These are phyloP conservation scores for Cybosia mesomella DNA, from an alignment of 2,888 invertebrate genomes.

Conservation along the genomic window DNA sequence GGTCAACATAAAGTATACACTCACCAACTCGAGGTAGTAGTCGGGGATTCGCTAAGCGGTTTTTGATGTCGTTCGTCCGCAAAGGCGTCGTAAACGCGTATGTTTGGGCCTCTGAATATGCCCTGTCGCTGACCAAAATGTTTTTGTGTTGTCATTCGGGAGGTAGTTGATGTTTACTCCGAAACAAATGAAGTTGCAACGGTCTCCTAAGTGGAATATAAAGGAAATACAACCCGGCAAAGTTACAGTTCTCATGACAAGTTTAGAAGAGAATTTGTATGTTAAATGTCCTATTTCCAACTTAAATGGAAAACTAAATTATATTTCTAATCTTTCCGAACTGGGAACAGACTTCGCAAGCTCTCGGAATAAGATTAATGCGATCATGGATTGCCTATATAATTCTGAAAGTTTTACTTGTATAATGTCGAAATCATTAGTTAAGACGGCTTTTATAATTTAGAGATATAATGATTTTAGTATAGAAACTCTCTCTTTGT, in stretches of 20 bases:
- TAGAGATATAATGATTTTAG: background rate
- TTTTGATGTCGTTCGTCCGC: slow-evolving; percentile 72
- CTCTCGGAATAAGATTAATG: slow-evolving; percentile 51
- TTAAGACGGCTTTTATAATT: background rate
- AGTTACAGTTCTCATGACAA: slow-evolving; percentile 46
- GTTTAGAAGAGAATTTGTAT: slow-evolving; percentile 53
- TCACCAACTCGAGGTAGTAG: slow-evolving; percentile 61
- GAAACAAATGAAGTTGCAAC: slow-evolving; percentile 64
- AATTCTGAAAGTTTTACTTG: slow-evolving; percentile 35
- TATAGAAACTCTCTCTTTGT: too few species aligned
- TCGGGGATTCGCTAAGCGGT: slow-evolving; percentile 72
- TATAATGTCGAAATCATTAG: slow-evolving; percentile 23
- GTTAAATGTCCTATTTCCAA: slow-evolving; percentile 52
- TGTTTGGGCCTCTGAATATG: slow-evolving; percentile 54
- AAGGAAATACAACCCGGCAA: slow-evolving; percentile 41
- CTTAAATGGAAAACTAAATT: slow-evolving; percentile 58
- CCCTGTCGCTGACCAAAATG: slow-evolving; percentile 52
- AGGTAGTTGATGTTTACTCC: slow-evolving; percentile 54
- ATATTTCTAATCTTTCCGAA: slow-evolving; percentile 53
- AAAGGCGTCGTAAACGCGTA: slow-evolving; percentile 68
- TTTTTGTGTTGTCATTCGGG: slow-evolving; percentile 58
- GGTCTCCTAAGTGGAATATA: slow-evolving; percentile 50
- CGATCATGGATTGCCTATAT: slow-evolving; percentile 43
- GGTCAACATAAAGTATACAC: slow-evolving; percentile 64
- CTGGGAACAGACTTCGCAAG: slow-evolving; percentile 46